These are phyloP conservation scores for Bombus confusus DNA, from an alignment of 1,140 invertebrate species.

Conservation along the genomic window DNA sequence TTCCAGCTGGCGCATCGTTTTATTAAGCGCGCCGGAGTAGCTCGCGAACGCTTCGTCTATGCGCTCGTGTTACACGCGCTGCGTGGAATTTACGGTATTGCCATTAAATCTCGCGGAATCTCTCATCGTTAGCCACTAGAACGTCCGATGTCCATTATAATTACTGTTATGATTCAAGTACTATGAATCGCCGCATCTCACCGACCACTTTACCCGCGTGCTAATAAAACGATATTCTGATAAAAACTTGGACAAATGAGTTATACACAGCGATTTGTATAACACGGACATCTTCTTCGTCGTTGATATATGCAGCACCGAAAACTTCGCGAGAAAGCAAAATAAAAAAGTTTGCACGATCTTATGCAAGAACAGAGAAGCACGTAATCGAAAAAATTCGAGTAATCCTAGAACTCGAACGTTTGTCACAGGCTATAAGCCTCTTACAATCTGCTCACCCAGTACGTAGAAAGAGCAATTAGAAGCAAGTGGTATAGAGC, in stretches of 20 bases:
- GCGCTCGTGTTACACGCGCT: constrained; percentile 19
- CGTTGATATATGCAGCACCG: neutral
- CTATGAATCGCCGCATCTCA: neutral
- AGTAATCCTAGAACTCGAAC: no score
- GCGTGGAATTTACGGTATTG: constrained; percentile 26
- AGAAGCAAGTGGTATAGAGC: neutral
- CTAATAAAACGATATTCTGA: neutral
- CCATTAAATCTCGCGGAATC: constrained; percentile 9
- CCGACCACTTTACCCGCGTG: neutral
- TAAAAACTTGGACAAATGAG: neutral
- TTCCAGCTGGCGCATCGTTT: neutral
- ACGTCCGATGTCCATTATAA: neutral
- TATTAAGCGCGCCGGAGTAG: neutral
- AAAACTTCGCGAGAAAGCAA: neutral
- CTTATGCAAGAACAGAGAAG: neutral
- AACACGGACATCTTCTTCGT: neutral
- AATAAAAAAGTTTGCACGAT: neutral
- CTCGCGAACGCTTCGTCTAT: neutral
- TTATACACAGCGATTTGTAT: neutral
- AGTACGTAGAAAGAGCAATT: neutral
- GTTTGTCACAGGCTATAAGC: no score
- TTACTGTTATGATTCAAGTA: constrained; percentile 7
- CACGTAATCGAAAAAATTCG: neutral
- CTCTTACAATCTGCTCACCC: neutral
- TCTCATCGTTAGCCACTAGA: constrained; percentile 23